These are phyloP conservation scores for Rhagonycha lutea DNA, from an alignment of 2,888 invertebrate species.

Conservation along the genomic window DNA sequence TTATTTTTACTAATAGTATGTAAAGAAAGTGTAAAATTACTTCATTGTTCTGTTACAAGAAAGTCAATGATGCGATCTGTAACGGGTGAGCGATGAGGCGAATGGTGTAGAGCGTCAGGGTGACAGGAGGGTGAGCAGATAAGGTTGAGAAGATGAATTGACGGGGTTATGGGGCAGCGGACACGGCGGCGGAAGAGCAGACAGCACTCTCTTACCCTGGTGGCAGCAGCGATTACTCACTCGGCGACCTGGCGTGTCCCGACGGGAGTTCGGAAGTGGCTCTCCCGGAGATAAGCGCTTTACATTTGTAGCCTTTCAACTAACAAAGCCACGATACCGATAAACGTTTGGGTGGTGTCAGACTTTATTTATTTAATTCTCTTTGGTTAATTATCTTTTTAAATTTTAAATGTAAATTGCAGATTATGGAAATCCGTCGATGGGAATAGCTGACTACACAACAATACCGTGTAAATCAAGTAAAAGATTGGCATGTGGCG, in stretches of 20 bases:
- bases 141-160: constrained; percentile 52
- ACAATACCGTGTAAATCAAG: constrained; percentile 48
- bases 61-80: constrained; percentile 29
- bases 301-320: constrained; percentile 53
- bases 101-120: constrained; percentile 32
- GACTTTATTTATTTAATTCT: constrained; percentile 29
- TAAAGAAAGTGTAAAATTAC: constrained; percentile 25
- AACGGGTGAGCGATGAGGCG: constrained; percentile 31
- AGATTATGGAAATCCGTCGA: constrained; percentile 45
- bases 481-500: constrained; percentile 52
- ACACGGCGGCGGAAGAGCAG: constrained; percentile 54
- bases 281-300: constrained; percentile 53
- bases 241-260: constrained; percentile 46
- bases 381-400: constrained; percentile 30
- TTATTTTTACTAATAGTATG: constrained; percentile 1
- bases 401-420: constrained; percentile 40
- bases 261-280: constrained; percentile 50
- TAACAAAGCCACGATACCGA: constrained; percentile 43
- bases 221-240: constrained; percentile 54
- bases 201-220: constrained; percentile 54
- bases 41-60: constrained; percentile 26
- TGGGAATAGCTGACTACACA: constrained; percentile 38
- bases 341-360: constrained; percentile 38
- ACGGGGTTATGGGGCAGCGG: constrained; percentile 53
- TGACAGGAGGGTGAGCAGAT: constrained; percentile 40